phyloP scores from a whole-genome alignment of 2,113 vertebrate species.

The Rynchops niger region DNA sequence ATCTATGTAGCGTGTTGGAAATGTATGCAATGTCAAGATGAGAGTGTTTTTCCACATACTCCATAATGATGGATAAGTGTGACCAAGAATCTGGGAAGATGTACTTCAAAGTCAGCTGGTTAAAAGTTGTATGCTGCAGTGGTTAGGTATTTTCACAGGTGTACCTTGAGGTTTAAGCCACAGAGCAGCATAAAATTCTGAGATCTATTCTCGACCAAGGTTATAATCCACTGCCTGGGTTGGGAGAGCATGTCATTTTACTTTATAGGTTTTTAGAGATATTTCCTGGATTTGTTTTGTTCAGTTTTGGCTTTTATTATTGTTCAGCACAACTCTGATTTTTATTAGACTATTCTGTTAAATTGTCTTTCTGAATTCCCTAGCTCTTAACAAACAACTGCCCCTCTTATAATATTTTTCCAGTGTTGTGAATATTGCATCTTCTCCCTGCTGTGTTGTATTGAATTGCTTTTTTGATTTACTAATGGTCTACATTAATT shows the following conservation, averaged over 20 bases:
- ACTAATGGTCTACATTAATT: conserved; percentile 52
- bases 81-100: background rate
- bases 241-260: background rate
- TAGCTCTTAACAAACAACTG: conserved; percentile 1
- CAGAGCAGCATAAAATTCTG: background rate
- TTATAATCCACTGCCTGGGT: background rate
- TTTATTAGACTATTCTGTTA: conserved; percentile 38
- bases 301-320: background rate
- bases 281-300: background rate
- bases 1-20: background rate
- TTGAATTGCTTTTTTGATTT: conserved; percentile 48
- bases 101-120: background rate
- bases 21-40: background rate
- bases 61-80: background rate
- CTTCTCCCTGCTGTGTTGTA: conserved; percentile 25
- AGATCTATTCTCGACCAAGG: background rate
- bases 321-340: conserved; percentile 15
- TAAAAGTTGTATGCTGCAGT: background rate
- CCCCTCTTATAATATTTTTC: conserved; percentile 36
- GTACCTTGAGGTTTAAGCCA: background rate
- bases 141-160: background rate
- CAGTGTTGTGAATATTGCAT: background rate
- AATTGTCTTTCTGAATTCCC: conserved; percentile 25
- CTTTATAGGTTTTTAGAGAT: background rate
- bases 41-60: background rate